Evolutionary conservation across 2,113 vertebrate species (phyloP).

Genomic region (Vanacampus margaritifer): DNA sequence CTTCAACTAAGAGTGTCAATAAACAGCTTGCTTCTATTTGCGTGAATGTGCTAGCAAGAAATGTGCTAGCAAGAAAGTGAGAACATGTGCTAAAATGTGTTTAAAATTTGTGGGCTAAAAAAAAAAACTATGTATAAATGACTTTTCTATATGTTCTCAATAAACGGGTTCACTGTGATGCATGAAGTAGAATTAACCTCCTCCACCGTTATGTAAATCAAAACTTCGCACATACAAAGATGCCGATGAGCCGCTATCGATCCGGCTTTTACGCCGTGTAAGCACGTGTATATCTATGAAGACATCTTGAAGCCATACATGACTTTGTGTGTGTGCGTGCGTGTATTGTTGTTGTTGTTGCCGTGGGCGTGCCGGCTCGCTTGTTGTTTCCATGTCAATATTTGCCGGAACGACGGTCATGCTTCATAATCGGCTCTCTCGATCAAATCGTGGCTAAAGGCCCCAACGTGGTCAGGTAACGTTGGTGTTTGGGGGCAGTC

Average conservation of each 20-base stretch:
- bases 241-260: slow-evolving; percentile 28
- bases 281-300: slow-evolving; percentile 32
- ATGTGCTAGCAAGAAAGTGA: too few relatives aligned
- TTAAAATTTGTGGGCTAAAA: neutral
- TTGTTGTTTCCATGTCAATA: slow-evolving; percentile 78
- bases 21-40: too few relatives aligned
- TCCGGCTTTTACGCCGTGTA: slow-evolving; percentile 12
- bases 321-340: slow-evolving; percentile 20
- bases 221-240: slow-evolving; percentile 27
- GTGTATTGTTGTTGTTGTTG: slow-evolving; percentile 33
- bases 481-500: slow-evolving; percentile 78
- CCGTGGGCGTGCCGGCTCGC: slow-evolving; percentile 66
- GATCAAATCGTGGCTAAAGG: slow-evolving; percentile 84
- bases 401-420: slow-evolving; percentile 83
- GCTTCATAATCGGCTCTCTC: slow-evolving; percentile 85
- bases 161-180: neutral
- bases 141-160: neutral
- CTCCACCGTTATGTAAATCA: slow-evolving; percentile 54
- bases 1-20: too few relatives aligned
- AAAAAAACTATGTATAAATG: neutral
- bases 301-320: slow-evolving; percentile 22
- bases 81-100: too few relatives aligned
- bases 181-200: neutral
- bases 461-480: slow-evolving; percentile 92
- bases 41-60: too few relatives aligned